Evolutionary conservation across 2,113 vertebrate species (phyloP), one percentile per base, ranked within the genome.

Genomic region (Channa argus): DNA sequence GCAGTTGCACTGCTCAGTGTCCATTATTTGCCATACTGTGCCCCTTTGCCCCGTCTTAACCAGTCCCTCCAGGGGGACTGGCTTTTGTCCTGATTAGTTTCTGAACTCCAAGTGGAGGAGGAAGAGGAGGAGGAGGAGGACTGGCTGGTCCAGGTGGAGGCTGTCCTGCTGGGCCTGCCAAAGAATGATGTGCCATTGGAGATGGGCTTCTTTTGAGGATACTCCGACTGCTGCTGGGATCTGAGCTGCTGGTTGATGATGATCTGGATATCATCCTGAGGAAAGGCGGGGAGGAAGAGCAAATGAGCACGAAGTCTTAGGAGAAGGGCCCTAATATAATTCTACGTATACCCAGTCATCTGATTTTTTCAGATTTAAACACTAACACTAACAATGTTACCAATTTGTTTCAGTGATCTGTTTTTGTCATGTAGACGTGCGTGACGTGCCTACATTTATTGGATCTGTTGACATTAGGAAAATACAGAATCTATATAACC

Each of bases 191-290:
- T 65, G 61, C 82, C 68, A 4, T 86, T 88, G 52, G 88, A 62
- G 41, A 67, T 6, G 14, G 82, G 63, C 71, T 80, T 74, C 55
- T 82, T 87, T 63, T 71, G 86, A 74, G 74, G 79, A 68, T 86
- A 80, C 75, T 95, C 93, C 5, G 72, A 89, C 87, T 94, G 93
- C 77, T 95, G 93, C 86, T 96, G 95, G 46, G 78, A 85, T 74
- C 80, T 90, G 13, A 96, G 92, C 86, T 89, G 94, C 87, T 95
- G 93, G 80, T 92, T 93, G 72, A 96, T 93, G 75, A 96, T 85
- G 65, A 93, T 80, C 87, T 95, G 95, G 85, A 96, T 94, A 84
- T 96, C 95, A 3, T 96, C 95, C 95, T 96, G 79, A 61, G 24
- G 34, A 82, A 77, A 39, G 56, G 37, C 13, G 60, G 24, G 11